A percentile compares a stretch with the other conserved stretches of the same genome.
phyloP scores from a whole-genome alignment of 1,140 invertebrate genomes.

The Parasteatoda tepidariorum region DNA sequence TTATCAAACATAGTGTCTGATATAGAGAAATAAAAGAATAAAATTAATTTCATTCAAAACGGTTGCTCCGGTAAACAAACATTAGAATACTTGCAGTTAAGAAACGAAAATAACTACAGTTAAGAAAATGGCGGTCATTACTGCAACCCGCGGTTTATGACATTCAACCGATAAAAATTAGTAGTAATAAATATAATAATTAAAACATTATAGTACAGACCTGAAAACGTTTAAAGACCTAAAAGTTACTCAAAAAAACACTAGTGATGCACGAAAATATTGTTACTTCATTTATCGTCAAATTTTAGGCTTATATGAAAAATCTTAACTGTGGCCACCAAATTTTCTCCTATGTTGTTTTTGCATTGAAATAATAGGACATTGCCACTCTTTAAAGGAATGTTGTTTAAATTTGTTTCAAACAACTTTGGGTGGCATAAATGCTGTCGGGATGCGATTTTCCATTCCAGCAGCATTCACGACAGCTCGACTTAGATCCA shows the following conservation, averaged over 20 bases:
- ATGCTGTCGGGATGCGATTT: too few relatives aligned
- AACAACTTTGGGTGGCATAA: too few relatives aligned
- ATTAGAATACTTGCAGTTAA: slow-evolving; percentile 43
- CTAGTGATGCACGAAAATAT: background rate
- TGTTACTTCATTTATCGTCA: background rate
- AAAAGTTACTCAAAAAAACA: background rate
- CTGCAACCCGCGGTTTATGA: slow-evolving; percentile 17
- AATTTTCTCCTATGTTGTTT: too few relatives aligned
- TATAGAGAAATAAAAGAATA: background rate
- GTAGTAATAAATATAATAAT: background rate
- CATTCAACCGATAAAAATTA: background rate
- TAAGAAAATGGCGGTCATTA: slow-evolving; percentile 57
- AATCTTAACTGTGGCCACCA: slow-evolving; percentile 51
- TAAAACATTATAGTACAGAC: background rate
- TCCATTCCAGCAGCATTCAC: too few relatives aligned
- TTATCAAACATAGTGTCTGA: background rate
- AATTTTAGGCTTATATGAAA: background rate
- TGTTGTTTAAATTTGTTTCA: too few relatives aligned
- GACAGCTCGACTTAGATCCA: too few relatives aligned
- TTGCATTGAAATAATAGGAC: too few relatives aligned
- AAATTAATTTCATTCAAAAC: slow-evolving; percentile 26
- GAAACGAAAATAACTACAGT: slow-evolving; percentile 56
- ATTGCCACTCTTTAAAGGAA: too few relatives aligned
- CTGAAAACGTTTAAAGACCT: background rate
- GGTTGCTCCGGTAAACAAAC: slow-evolving; percentile 26